Evolutionary conservation across 2,113 vertebrate species (phyloP).

Genomic region (Desmodus rotundus): DNA sequence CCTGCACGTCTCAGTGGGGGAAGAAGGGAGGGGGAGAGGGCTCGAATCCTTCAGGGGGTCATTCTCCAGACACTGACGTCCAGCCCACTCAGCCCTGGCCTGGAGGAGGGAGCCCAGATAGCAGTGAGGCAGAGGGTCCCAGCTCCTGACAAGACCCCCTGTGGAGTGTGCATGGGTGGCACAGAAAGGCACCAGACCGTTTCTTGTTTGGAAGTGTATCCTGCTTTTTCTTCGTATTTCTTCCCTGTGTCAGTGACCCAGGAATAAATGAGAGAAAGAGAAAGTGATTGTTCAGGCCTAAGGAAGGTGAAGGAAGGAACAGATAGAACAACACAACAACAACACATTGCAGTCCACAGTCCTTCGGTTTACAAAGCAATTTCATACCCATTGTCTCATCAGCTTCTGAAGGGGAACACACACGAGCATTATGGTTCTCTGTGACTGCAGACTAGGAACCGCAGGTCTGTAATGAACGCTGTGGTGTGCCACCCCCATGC

Average conservation of each 20-base stretch:
- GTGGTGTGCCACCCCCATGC: neutral
- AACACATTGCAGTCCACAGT: neutral
- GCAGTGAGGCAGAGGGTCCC: too few species aligned
- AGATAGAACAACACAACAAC: neutral
- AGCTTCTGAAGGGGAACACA: neutral
- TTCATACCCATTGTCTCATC: neutral
- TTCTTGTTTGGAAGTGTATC: neutral
- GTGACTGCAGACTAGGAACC: neutral
- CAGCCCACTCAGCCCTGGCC: neutral
- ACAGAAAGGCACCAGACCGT: neutral
- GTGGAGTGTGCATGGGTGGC: too few species aligned
- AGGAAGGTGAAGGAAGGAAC: neutral
- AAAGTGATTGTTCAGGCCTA: neutral
- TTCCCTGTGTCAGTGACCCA: neutral
- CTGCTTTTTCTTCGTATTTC: neutral
- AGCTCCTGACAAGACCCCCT: neutral
- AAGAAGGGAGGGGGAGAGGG: neutral
- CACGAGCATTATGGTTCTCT: too few species aligned
- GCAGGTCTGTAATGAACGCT: neutral
- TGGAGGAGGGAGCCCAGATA: rapidly evolving
- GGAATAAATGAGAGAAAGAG: neutral
- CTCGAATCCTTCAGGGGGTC: neutral
- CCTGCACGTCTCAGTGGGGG: neutral
- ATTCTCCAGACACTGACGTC: neutral
- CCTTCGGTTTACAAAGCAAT: neutral